phyloP scores from a whole-genome alignment of 1,140 invertebrate species.

The Anagrus nilaparvatae region DNA sequence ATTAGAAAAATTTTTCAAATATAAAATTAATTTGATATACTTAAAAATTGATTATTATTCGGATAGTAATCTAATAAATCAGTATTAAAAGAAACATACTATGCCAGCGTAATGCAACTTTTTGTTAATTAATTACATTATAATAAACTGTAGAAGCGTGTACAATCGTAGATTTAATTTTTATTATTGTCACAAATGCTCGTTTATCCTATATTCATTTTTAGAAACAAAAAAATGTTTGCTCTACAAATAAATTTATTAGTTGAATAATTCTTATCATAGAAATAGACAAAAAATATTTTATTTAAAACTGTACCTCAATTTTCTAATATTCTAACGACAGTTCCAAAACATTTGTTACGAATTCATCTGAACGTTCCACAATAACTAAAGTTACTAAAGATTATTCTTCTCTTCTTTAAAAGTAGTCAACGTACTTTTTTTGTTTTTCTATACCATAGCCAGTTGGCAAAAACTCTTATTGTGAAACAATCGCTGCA shows the following conservation, averaged over 20 bases:
- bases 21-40: no score
- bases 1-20: no score
- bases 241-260: slow-evolving; percentile 23
- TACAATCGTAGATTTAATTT: neutral
- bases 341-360: slow-evolving; percentile 46
- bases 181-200: neutral
- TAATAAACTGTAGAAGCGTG: neutral
- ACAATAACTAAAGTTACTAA: slow-evolving; percentile 42
- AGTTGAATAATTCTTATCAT: no score
- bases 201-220: slow-evolving; percentile 6
- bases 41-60: no score
- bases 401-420: slow-evolving; percentile 39
- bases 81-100: neutral
- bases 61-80: no score
- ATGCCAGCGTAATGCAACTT: neutral
- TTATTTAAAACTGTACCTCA: slow-evolving; percentile 27
- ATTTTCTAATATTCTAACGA: slow-evolving; percentile 35
- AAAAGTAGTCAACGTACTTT: slow-evolving; percentile 41
- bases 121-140: neutral
- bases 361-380: slow-evolving; percentile 40
- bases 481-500: slow-evolving; percentile 30
- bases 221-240: slow-evolving; percentile 13
- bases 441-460: slow-evolving; percentile 41
- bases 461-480: slow-evolving; percentile 42
- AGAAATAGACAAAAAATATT: slow-evolving; percentile 10